Conservation (phyloP, 2,888 invertebrate species). For the Polydesmus complanatus region DNA sequence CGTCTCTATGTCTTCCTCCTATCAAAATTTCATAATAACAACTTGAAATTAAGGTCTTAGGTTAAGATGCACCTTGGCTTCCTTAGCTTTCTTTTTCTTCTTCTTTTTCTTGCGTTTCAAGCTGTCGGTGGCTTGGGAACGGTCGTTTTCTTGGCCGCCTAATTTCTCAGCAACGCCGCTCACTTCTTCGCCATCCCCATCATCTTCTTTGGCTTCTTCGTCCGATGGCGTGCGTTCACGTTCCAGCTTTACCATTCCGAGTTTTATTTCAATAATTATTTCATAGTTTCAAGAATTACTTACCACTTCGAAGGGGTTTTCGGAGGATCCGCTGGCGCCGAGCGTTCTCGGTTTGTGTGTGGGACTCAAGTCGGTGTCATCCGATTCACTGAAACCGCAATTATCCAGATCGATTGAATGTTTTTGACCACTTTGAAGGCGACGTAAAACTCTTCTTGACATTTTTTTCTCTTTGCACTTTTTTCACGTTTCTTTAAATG, state of each 20-base stretch:
- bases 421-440: slow-evolving; percentile 44
- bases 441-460: slow-evolving; percentile 27
- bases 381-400: slow-evolving; percentile 35
- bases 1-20: slow-evolving; percentile 52
- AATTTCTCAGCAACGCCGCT: slow-evolving; percentile 32
- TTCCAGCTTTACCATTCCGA: slow-evolving; percentile 17
- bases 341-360: slow-evolving; percentile 19
- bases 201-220: slow-evolving; percentile 46
- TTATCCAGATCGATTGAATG: slow-evolving; percentile 33
- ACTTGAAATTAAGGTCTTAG: slow-evolving; percentile 2
- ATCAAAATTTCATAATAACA: slow-evolving; percentile 14
- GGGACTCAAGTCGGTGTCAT: slow-evolving; percentile 25
- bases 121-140: slow-evolving; percentile 33
- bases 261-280: not conserved
- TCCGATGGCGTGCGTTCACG: slow-evolving; percentile 22
- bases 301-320: slow-evolving; percentile 56
- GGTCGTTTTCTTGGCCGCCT: slow-evolving; percentile 22
- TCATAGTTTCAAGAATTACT: slow-evolving; percentile 24
- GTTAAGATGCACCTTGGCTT: slow-evolving; percentile 16
- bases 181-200: slow-evolving; percentile 43
- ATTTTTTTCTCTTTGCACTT: slow-evolving; percentile 21
- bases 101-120: slow-evolving; percentile 52
- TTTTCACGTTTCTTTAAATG: no score
- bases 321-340: slow-evolving; percentile 11
- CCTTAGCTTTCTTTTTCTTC: slow-evolving; percentile 23